Percentiles rank a stretch among this genome's conserved stretches.
phyloP scores from a whole-genome alignment of 2,797 vertebrate genomes.

The Lutjanus campechanus region DNA sequence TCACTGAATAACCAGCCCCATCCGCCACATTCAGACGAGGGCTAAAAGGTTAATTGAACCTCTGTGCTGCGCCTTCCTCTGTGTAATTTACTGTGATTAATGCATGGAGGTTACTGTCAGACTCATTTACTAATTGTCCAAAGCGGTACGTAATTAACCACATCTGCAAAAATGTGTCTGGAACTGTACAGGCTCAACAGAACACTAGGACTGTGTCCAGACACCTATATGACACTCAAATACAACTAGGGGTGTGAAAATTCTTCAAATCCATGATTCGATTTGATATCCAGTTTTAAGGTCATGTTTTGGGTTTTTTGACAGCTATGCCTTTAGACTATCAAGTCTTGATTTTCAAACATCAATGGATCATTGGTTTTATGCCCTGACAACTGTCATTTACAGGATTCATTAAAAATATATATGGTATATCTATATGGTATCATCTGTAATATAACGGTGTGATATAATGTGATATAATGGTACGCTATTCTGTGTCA shows the following conservation, averaged over 20 bases:
- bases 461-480: too few species aligned
- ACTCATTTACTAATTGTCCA: conserved; percentile 86
- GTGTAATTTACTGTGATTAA: conserved; percentile 90
- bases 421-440: too few species aligned
- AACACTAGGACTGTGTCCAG: conserved; percentile 40
- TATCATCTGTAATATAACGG: too few species aligned
- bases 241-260: not conserved
- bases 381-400: too few species aligned
- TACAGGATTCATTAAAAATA: too few species aligned
- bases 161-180: conserved; percentile 78
- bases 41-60: conserved; percentile 88
- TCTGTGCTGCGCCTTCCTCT: conserved; percentile 83
- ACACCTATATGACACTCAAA: conserved; percentile 22
- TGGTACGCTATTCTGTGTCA: too few species aligned
- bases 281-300: too few species aligned
- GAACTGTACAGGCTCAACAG: conserved; percentile 44
- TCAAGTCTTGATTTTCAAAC: too few species aligned
- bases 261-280: too few species aligned
- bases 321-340: too few species aligned
- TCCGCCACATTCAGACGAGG: conserved; percentile 76
- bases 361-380: too few species aligned
- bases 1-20: conserved; percentile 76
- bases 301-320: too few species aligned
- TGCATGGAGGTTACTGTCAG: conserved; percentile 84
- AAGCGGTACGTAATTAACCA: conserved; percentile 82